Evolutionary conservation across 2,888 invertebrate species (phyloP).

Genomic region (Andrena praecox): DNA sequence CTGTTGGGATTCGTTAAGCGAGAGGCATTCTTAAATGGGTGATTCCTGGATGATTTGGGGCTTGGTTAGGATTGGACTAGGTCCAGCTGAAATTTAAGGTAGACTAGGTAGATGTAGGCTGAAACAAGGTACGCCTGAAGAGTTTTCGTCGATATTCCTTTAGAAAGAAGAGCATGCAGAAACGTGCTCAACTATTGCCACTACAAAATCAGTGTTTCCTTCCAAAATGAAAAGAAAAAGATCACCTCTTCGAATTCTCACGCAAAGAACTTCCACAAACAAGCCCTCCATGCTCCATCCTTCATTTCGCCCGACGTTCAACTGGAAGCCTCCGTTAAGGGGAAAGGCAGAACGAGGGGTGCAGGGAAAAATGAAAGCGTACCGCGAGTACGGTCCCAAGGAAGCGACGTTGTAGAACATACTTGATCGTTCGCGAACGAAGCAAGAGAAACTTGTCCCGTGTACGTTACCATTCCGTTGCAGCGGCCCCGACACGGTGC

Average conservation of each 20-base stretch:
- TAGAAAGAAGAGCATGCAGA: too few species aligned
- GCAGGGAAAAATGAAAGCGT: constrained; percentile 48
- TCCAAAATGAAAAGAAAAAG: not conserved
- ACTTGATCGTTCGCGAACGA: constrained; percentile 63
- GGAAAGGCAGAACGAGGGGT: constrained; percentile 42
- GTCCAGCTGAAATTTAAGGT: too few species aligned
- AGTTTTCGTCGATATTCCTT: too few species aligned
- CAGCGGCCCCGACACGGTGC: constrained; percentile 3
- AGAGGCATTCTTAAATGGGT: too few species aligned
- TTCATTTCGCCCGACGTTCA: constrained; percentile 57
- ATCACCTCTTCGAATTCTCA: not conserved
- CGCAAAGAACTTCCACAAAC: constrained; percentile 24
- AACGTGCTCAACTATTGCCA: not conserved
- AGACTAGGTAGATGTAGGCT: too few species aligned
- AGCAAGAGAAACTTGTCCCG: constrained; percentile 62
- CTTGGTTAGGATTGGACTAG: too few species aligned
- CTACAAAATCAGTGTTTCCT: not conserved
- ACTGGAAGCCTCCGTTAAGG: constrained; percentile 44
- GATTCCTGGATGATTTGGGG: too few species aligned
- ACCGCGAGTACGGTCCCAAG: constrained; percentile 28
- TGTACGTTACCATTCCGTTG: constrained; percentile 30
- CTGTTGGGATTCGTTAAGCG: too few species aligned
- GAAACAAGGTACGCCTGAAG: too few species aligned
- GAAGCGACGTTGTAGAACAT: constrained; percentile 49
- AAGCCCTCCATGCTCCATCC: constrained; percentile 31